Base-by-base conservation (phyloP, 2,797 vertebrate genomes). In the Smutsia temminckii region DNA sequence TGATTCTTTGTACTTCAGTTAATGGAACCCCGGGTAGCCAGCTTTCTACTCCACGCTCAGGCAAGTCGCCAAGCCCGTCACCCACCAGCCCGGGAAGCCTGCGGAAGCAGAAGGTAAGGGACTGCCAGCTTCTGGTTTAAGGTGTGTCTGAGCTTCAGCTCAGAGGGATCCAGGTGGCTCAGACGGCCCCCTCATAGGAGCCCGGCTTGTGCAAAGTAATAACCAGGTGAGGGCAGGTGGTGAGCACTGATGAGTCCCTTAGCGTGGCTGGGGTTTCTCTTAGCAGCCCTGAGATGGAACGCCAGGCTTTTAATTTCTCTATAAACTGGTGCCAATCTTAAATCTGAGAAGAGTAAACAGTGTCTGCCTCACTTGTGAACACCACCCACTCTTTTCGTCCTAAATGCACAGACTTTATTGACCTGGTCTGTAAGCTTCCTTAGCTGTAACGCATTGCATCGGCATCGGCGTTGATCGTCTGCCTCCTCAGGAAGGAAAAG, bases 21-120 rank as follows among this genome's bases (percentile, higher is more conserved):
- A 99, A 99, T 98, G 99, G 99, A 97, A 99, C 99, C 79, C 99
- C 99, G 96, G 99, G 99, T 89, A 99, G 99, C 98, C 99, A 99
- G 97, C 99, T 99, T 93, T 99, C 99, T 57, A 99, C 99, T 94
- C 99, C 99, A 51, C 99, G 99, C 34, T 99, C 99, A 79, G 99
- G 99, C 97, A 99, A 99, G 98, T 99, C 99, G 91, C 99, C 99
- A 79, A 99, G 99, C 95, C 99, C 99, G 10, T 99, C 99, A 96
- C 99, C 99, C 94, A 99, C 99, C 97, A 99, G 99, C 98, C 99
- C 99, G 27, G 99, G 99, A 95, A 99, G 99, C 97, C 99, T 99
- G 96, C 98, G 99, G 97, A 99, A 99, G 98, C 99, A 99, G 98
- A 99, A 99, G 99, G 99, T 99, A 99, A 99, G 98, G 94, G 97